Base-by-base conservation (phyloP, 2,797 vertebrate species). In the Pteropus rufus region DNA sequence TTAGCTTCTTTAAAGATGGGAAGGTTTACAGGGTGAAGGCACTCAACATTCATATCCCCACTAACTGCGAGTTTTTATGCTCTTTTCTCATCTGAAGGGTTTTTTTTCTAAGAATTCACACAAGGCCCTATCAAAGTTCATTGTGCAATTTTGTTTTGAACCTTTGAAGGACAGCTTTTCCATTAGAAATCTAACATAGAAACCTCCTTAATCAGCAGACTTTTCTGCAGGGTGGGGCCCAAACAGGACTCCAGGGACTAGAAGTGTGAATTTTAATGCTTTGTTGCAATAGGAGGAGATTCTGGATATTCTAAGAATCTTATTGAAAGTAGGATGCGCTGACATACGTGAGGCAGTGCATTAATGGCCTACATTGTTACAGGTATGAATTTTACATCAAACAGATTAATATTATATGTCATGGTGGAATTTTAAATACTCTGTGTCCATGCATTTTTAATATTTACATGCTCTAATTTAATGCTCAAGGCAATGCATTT, bases 381-480 rank as follows among this genome's bases (percentile, higher is more conserved):
- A 98, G 98, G 98, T 98, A 98, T 98, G 98, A 98, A 98, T 98
- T 98, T 98, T 98, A 98, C 98, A 98, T 98, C 98, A 98, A 98
- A 98, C 54, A 73, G 97, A 98, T 98, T 98, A 98, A 98, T 98
- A 98, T 98, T 98, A 98, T 97, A 98, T 98, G 98, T 97, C 97
- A 97, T 97, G 95, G 73, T 97, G 97, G 97, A 98, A 98, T 98
- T 98, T 98, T 98, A 98, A 98, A 98, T 97, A 98, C 91, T 97
- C 96, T 67, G 65, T 95, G 95, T 91, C 97, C 96, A 98, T 98
- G 98, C 97, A 98, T 98, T 98, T 98, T 98, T 98, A 98, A 98
- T 98, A 89, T 89, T 96, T 97, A 97, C 95, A 95, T 91, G 98
- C 97, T 98, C 97, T 97, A 98, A 98, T 98, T 98, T 97, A 98